These are phyloP conservation scores for Tenthredo livida DNA, from an alignment of 2,888 invertebrate species.

Conservation along the genomic window DNA sequence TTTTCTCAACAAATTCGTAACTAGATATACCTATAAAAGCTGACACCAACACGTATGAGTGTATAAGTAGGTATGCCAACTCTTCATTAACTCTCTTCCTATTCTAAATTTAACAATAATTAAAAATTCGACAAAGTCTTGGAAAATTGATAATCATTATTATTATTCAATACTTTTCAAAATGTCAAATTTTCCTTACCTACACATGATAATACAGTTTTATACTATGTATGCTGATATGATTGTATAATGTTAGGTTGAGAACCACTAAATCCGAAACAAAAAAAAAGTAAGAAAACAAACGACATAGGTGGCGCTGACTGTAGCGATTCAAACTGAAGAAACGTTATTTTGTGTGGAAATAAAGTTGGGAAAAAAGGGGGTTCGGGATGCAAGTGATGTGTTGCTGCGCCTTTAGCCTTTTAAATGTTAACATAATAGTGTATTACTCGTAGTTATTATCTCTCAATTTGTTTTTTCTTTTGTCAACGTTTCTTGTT, in stretches of 20 bases:
- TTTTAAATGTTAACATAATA: constrained; percentile 28
- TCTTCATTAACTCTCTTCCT: too few relatives aligned
- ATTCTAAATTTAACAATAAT: too few relatives aligned
- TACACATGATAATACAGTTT: neutral
- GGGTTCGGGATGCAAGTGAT: neutral
- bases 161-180: neutral
- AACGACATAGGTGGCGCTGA: constrained; percentile 32
- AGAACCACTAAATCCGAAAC: constrained; percentile 7
- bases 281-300: constrained; percentile 3
- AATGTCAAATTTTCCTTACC: neutral
- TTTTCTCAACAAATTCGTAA: neutral
- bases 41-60: neutral
- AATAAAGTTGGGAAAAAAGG: constrained; percentile 27
- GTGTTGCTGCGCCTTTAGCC: constrained; percentile 2
- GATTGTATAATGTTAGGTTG: neutral
- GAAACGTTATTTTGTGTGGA: constrained; percentile 44
- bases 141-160: neutral
- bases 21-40: neutral
- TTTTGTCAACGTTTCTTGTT: neutral
- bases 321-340: constrained; percentile 32
- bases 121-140: neutral
- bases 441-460: neutral
- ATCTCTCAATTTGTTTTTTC: neutral
- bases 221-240: neutral
- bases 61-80: neutral